phyloP scores from a whole-genome alignment of 2,113 vertebrate genomes.

The Rhadina sibilatrix region DNA sequence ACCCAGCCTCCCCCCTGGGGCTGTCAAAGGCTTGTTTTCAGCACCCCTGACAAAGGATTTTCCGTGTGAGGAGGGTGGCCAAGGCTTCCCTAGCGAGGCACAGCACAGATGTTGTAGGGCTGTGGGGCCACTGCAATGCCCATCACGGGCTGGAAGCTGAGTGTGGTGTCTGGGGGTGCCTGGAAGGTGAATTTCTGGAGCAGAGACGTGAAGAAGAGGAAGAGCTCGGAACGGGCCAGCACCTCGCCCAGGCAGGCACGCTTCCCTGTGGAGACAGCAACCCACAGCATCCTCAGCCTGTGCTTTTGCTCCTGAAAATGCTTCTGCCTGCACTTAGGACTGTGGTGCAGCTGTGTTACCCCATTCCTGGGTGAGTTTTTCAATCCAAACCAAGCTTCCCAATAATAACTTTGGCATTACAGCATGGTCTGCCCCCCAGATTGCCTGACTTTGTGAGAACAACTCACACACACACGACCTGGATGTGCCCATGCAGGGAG shows the following conservation, averaged over 20 bases:
- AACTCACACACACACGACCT: accelerated
- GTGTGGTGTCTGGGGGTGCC: neutral
- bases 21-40: accelerated
- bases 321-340: neutral
- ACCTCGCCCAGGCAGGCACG: conserved; percentile 80
- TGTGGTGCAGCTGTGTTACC: accelerated
- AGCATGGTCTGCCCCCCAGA: accelerated
- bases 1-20: neutral
- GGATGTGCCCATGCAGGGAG: neutral
- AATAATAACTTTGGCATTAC: accelerated
- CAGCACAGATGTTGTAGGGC: conserved; percentile 71
- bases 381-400: neutral
- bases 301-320: neutral
- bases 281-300: neutral
- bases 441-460: accelerated
- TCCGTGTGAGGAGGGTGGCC: accelerated
- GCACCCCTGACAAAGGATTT: neutral
- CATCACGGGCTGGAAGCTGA: conserved; percentile 25
- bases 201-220: conserved; percentile 82
- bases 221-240: conserved; percentile 81
- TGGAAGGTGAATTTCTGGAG: conserved; percentile 82
- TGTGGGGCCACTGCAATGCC: conserved; percentile 48
- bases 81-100: conserved; percentile 33
- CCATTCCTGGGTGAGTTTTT: neutral
- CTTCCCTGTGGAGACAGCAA: conserved; percentile 72